These are phyloP conservation scores for Taenaris catops DNA, from an alignment of 2,888 invertebrate genomes.

Conservation along the genomic window DNA sequence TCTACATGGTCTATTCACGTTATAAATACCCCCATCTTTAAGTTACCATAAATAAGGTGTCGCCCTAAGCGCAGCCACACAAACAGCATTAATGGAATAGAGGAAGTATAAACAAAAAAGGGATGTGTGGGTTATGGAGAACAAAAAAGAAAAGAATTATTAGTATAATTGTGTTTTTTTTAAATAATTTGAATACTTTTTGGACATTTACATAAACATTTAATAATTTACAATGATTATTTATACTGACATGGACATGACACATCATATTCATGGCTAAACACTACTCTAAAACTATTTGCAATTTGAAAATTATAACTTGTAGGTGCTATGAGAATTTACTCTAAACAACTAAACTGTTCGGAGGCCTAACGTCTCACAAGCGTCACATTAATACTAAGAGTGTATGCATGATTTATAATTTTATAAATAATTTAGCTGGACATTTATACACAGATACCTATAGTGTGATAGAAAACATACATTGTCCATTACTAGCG, in stretches of 20 bases:
- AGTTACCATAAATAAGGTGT: no score
- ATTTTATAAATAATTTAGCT: conserved; percentile 71
- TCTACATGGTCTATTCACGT: no score
- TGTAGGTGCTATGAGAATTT: conserved; percentile 74
- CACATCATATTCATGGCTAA: conserved; percentile 75
- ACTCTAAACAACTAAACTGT: conserved; percentile 69
- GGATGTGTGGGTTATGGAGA: conserved; percentile 43
- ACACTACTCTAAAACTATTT: conserved; percentile 73
- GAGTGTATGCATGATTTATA: conserved; percentile 77
- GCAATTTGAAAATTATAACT: conserved; percentile 68
- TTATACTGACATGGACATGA: conserved; percentile 78
- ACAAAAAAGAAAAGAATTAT: conserved; percentile 69
- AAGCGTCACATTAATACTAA: conserved; percentile 68
- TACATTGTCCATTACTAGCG: conserved; percentile 29
- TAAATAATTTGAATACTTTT: conserved; percentile 81
- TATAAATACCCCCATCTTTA: no score
- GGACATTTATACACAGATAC: conserved; percentile 61
- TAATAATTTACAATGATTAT: conserved; percentile 80
- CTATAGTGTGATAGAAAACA: conserved; percentile 57
- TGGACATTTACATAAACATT: conserved; percentile 81
- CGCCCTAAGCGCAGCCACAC: no score
- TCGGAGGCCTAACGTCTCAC: conserved; percentile 61
- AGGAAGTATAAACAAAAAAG: conserved; percentile 30
- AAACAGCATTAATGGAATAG: not conserved
- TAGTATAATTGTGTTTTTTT: conserved; percentile 67